A percentile compares a stretch with the other conserved stretches of the same genome.
Evolutionary conservation across 1,140 invertebrate genomes (phyloP).

Genomic region (Rhynchophorus ferrugineus): DNA sequence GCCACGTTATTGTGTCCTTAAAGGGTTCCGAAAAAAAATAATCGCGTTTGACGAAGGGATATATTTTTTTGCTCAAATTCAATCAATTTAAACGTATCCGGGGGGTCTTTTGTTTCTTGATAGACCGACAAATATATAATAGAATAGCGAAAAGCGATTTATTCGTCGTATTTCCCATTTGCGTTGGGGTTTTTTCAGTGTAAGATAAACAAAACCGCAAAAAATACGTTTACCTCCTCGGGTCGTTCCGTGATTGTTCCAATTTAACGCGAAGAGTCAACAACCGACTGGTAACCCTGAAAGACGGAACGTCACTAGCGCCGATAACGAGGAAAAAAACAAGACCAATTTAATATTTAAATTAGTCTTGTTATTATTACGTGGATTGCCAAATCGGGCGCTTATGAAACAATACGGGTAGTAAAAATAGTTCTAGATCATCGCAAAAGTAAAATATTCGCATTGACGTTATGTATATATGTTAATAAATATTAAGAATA

Average conservation of each 20-base stretch:
- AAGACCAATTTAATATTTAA: background rate
- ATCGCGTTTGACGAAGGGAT: no score
- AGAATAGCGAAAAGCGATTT: no score
- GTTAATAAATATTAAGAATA: no score
- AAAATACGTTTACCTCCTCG: no score
- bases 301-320: background rate
- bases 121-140: no score
- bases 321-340: background rate
- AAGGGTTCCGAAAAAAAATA: slow-evolving; percentile 4
- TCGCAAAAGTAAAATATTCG: background rate
- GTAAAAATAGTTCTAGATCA: background rate
- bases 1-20: background rate
- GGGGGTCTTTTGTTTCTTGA: background rate
- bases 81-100: slow-evolving; percentile 1
- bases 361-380: background rate
- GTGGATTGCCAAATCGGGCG: background rate
- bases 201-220: no score
- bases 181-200: no score
- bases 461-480: no score
- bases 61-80: background rate
- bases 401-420: background rate
- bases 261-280: no score
- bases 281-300: background rate
- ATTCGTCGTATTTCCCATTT: no score
- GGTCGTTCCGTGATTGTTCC: no score